These are phyloP conservation scores for Nomada flava DNA, from an alignment of 2,888 invertebrate genomes.

Conservation along the genomic window DNA sequence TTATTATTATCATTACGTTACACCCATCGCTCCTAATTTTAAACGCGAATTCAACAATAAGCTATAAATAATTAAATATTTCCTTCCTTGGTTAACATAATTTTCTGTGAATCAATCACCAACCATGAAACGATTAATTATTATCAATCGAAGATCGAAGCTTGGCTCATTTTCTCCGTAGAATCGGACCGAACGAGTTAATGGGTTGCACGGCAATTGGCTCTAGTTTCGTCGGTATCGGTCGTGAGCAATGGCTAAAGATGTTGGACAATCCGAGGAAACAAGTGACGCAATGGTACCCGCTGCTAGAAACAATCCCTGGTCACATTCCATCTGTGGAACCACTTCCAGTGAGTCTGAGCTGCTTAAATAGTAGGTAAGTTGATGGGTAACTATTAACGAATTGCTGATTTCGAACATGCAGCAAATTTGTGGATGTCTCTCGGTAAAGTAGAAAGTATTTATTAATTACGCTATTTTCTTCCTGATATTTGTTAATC, in stretches of 20 bases:
- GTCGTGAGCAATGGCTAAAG: constrained; percentile 93
- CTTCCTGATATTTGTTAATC: too few species aligned
- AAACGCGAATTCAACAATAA: too few species aligned
- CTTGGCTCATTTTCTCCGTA: constrained; percentile 76
- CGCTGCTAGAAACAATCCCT: constrained; percentile 89
- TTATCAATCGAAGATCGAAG: too few species aligned
- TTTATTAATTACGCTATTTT: too few species aligned
- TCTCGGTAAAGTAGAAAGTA: too few species aligned
- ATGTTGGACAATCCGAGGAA: constrained; percentile 93
- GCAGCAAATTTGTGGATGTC: too few species aligned
- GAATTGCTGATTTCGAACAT: not conserved
- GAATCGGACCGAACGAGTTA: constrained; percentile 94
- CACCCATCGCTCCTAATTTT: too few species aligned
- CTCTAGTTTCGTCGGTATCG: constrained; percentile 90
- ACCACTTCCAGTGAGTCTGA: constrained; percentile 87
- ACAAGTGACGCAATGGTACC: constrained; percentile 94
- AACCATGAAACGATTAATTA: too few species aligned
- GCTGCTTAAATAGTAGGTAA: constrained; percentile 90
- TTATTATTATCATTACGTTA: too few species aligned
- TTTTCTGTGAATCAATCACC: too few species aligned
- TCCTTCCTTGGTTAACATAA: too few species aligned
- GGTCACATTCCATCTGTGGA: constrained; percentile 87
- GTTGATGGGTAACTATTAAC: constrained; percentile 21
- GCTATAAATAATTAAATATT: too few species aligned
- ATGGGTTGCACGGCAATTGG: constrained; percentile 95